Evolutionary conservation across 37 sponge, comb jelly and placozoan genomes (phyloP), one percentile per base, ranked within the genome.

Genomic region (Aplysina aerophoba): DNA sequence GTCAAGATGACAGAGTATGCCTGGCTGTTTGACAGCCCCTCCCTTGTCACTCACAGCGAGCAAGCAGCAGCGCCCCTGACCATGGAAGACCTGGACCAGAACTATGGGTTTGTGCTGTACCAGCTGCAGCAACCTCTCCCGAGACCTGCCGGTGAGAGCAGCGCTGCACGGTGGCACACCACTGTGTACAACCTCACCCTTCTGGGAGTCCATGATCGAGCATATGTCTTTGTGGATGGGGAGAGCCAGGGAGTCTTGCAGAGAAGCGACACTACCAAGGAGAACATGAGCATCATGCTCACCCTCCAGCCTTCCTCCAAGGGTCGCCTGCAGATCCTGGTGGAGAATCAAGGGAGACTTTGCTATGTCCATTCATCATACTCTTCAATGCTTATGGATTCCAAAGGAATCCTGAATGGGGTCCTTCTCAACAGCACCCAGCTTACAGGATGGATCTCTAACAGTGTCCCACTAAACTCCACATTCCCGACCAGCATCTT

Each of bases 331-430:
- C 55, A 33, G 39, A 85, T 98, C 19, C n/a, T 98, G 16, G 95
- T 96, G 22, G 99, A 98, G 85, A 98, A 98, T 74, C 86, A 88
- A 88, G 99, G 99, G 4, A 68, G 99, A 40, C 85, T 98, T 28
- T 92, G 91, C 79, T 98, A 95, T 73, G 95, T 94, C 20, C 39
- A 74, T 69, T 40, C 54, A 21, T 14, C 1, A 21, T 3, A 31
- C 13, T 40, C 22, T 41, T 24, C 21, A 19, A 15, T 53, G 2
- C 80, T 95, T 19, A 84, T 89, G 75, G 98, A 97, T 66, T 36
- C 37, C 25, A 97, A 97, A 69, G 98, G 93, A 25, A 88, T 93
- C 71, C 54, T 96, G 1, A 80, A 80, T 64, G 79, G 74, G 19
- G 88, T 96, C 17, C 25, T 31, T 22, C 40, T 92, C 4, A 82